A percentile compares a stretch with the other conserved stretches of the same genome.
phyloP scores from a whole-genome alignment of 2,888 invertebrate species.

The Mythimna ferrago region DNA sequence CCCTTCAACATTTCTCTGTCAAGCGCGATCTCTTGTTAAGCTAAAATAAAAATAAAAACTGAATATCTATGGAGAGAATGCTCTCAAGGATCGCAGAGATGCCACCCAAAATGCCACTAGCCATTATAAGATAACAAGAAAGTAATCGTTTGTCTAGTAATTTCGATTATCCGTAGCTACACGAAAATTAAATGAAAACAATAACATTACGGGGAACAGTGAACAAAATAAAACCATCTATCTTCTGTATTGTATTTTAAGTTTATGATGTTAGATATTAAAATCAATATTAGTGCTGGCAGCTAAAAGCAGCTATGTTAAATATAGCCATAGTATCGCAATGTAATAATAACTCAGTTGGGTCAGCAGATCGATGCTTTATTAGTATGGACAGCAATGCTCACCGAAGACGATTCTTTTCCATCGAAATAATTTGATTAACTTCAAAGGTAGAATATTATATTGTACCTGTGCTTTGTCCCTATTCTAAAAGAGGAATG shows the following conservation, averaged over 20 bases:
- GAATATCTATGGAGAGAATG: background rate
- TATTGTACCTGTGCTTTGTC: conserved; percentile 2
- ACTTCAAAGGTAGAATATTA: conserved; percentile 26
- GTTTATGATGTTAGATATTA: conserved; percentile 9
- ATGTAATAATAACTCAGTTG: conserved; percentile 44
- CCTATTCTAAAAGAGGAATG: background rate
- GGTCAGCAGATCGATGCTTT: conserved; percentile 42
- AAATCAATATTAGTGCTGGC: conserved; percentile 45
- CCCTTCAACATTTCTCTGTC: no score
- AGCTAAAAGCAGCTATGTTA: conserved; percentile 19
- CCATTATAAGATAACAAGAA: background rate
- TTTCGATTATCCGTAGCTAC: conserved; percentile 1
- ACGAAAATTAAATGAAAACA: conserved; percentile 33
- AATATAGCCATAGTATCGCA: conserved; percentile 33
- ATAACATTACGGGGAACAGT: conserved; percentile 11
- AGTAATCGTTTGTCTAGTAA: background rate
- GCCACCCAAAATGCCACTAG: background rate
- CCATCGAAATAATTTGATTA: conserved; percentile 37
- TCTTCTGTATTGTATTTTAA: conserved; percentile 6
- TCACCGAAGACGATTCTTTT: conserved; percentile 15
- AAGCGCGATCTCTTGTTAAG: no score
- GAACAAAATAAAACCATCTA: conserved; percentile 17
- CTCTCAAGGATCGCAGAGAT: background rate
- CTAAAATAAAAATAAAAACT: background rate
- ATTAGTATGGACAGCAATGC: conserved; percentile 30